Base-by-base conservation (phyloP, 2,888 invertebrate genomes). In the Nemotelus nigrinus region DNA sequence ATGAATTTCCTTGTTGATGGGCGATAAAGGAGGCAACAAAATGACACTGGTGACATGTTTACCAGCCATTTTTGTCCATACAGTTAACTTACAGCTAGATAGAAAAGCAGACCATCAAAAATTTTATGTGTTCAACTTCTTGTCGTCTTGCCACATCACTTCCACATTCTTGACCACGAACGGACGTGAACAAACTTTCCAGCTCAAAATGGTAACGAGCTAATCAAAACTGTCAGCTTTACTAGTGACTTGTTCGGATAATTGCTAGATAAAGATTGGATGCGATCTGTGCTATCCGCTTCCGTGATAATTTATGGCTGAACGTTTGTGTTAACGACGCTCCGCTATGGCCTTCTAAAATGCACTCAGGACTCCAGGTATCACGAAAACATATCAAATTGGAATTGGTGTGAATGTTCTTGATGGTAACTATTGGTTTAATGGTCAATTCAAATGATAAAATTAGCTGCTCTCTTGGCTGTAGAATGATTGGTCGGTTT, bases 31-130 rank as follows among this genome's bases (percentile, higher is more conserved):
- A 43, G 7, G 10, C 10, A 47, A 58, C 72, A 25, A 58, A 58
- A 72, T 47, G 72, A 72, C 72, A 72, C 58, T 72, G 72, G 44
- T 72, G 72, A 72, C 72, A 72, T 72, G 72, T 72, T 43, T 72
- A 58, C 45, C 58, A 58, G 58, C 41, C 57, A 58, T 57, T 72
- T 72, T 53, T n/a, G 57, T 10, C 45, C 72, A 45, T 57, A 72
- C 57, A 58, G 25, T 72, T 72, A 58, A 45, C 25, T 45, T 43
- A 10, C 47, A 58, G n/a, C 41, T 47, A 41, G 72, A 72, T 72
- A 72, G 58, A 44, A 41, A 45, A 58, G 55, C 45, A 58, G 50
- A 8, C 25, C 58, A 72, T 58, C 45, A 72, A 72, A 57, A 10
- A 39, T 57, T 72, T 72, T 25, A 57, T 7, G 8, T 5, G 58